Conservation (phyloP, 1,140 invertebrate species). For the Bombus picipes region DNA sequence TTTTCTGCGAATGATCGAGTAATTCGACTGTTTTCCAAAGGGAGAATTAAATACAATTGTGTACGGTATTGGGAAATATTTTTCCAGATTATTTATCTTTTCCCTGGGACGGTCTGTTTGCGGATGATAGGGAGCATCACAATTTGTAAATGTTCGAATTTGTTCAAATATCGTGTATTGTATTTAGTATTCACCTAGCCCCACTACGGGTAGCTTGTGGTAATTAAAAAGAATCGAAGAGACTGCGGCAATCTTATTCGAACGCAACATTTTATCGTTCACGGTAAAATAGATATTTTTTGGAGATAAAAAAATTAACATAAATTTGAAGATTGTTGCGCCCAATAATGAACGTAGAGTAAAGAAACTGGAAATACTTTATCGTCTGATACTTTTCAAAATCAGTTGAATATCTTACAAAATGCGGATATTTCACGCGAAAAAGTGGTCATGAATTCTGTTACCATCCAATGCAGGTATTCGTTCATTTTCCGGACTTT, state of each 20-base stretch:
- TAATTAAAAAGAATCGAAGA: neutral
- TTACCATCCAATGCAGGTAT: neutral
- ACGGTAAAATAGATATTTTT: too few relatives aligned
- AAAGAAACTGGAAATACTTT: too few relatives aligned
- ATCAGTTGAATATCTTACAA: neutral
- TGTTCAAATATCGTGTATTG: neutral
- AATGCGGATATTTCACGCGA: neutral
- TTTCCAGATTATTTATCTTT: neutral
- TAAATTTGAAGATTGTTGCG: too few relatives aligned
- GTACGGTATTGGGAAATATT: neutral
- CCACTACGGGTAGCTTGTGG: too few relatives aligned
- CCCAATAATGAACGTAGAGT: too few relatives aligned
- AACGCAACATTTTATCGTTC: neutral
- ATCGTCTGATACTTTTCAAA: too few relatives aligned
- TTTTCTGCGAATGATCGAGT: constrained; percentile 11
- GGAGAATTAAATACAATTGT: neutral
- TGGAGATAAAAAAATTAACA: too few relatives aligned
- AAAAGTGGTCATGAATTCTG: neutral
- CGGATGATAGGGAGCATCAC: neutral
- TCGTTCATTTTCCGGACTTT: constrained; percentile 9
- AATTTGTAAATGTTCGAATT: neutral
- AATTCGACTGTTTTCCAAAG: neutral
- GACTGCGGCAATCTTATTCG: neutral
- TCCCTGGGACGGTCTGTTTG: neutral
- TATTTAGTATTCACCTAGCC: too few relatives aligned